Percentiles rank a stretch among this genome's conserved stretches.
phyloP scores from a whole-genome alignment of 1,140 invertebrate genomes.

The Prorops nasuta region DNA sequence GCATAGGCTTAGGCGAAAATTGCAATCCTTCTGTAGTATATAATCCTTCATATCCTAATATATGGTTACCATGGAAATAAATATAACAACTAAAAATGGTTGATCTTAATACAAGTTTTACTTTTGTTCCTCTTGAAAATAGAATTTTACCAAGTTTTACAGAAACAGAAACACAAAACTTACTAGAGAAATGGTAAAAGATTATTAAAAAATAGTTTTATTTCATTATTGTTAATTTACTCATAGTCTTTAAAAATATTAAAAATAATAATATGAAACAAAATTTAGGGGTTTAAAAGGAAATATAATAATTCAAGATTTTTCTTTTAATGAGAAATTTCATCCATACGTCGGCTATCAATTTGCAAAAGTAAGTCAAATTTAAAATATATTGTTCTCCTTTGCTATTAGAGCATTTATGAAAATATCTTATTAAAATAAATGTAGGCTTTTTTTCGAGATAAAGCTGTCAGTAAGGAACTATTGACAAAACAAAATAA shows the following conservation, averaged over 20 bases:
- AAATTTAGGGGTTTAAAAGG: constrained; percentile 43
- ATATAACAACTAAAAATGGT: constrained; percentile 17
- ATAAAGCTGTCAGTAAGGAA: constrained; percentile 28
- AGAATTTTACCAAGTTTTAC: constrained; percentile 35
- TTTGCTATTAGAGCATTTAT: neutral
- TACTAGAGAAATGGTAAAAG: constrained; percentile 48
- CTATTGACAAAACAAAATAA: constrained; percentile 32
- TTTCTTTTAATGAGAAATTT: constrained; percentile 53
- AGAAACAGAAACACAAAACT: constrained; percentile 37
- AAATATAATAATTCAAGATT: constrained; percentile 47
- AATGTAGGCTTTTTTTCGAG: constrained; percentile 49
- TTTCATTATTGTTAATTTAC: constrained; percentile 3
- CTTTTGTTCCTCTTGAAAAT: constrained; percentile 39
- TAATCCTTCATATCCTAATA: too few relatives aligned
- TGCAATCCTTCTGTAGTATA: too few relatives aligned
- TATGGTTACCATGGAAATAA: neutral
- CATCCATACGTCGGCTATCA: constrained; percentile 50
- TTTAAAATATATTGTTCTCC: constrained; percentile 3
- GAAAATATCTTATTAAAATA: neutral
- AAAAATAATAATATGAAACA: neutral
- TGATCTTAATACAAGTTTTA: constrained; percentile 44
- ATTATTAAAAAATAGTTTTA: constrained; percentile 2
- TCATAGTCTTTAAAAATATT: neutral
- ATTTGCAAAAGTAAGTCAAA: constrained; percentile 43
- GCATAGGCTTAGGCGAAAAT: too few relatives aligned